Conservation (phyloP, 2,888 invertebrate genomes). For the Lacanobia oleracea region DNA sequence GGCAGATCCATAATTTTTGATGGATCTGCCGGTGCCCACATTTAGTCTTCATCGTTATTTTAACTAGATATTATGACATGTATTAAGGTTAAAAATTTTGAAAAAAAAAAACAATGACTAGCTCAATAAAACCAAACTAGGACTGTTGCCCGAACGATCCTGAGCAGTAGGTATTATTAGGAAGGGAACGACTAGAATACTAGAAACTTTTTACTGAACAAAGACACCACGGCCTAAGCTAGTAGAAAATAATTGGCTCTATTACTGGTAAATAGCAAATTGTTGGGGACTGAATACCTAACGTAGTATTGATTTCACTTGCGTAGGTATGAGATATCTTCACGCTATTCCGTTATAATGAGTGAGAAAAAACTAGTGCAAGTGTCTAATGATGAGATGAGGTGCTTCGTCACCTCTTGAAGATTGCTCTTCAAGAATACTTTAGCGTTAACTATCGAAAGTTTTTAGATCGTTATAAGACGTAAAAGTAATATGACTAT, state of each 20-base stretch:
- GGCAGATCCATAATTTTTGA: too few species aligned
- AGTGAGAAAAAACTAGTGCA: constrained; percentile 28
- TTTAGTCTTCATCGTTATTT: too few species aligned
- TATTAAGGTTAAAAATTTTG: too few species aligned
- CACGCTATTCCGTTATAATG: constrained; percentile 43
- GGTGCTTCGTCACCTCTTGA: constrained; percentile 31
- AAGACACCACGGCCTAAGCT: background rate
- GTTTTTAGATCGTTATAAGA: constrained; percentile 6
- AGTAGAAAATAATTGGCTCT: constrained; percentile 16
- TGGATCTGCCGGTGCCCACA: too few species aligned
- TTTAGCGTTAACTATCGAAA: constrained; percentile 24
- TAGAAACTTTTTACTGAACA: background rate
- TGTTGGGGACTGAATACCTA: constrained; percentile 39
- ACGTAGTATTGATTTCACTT: constrained; percentile 57
- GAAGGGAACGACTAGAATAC: background rate
- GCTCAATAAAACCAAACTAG: background rate
- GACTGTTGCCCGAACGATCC: background rate
- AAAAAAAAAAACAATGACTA: background rate
- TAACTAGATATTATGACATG: too few species aligned
- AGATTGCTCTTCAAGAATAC: constrained; percentile 9
- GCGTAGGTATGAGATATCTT: constrained; percentile 49
- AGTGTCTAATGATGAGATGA: constrained; percentile 22
- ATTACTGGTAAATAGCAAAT: constrained; percentile 37
- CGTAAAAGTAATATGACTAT: background rate
- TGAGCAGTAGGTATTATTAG: background rate